These are phyloP conservation scores for Drosophila kuntzei DNA, from an alignment of 2,888 invertebrate species.

Conservation along the genomic window DNA sequence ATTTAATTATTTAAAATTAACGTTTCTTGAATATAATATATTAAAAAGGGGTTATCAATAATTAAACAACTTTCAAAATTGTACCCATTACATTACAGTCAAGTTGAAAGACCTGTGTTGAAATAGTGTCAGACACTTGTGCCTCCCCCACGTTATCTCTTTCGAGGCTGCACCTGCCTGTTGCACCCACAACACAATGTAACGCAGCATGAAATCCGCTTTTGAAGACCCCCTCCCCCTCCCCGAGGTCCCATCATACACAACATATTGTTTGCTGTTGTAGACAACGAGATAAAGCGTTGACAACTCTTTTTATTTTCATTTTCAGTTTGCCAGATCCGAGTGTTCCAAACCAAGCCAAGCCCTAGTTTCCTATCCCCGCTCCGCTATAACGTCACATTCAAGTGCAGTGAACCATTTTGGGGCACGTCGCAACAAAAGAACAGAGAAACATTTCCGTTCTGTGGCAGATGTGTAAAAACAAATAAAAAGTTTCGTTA, in stretches of 20 bases:
- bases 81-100: background rate
- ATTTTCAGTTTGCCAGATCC: conserved; percentile 27
- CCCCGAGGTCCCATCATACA: conserved; percentile 1
- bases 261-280: conserved; percentile 58
- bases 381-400: conserved; percentile 38
- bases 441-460: conserved; percentile 71
- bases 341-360: conserved; percentile 29
- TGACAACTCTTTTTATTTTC: conserved; percentile 57
- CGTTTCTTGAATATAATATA: no score
- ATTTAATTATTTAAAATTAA: no score
- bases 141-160: background rate
- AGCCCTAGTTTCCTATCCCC: conserved; percentile 36
- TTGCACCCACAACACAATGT: conserved; percentile 28
- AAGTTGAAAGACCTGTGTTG: background rate
- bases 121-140: conserved; percentile 14
- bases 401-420: conserved; percentile 81
- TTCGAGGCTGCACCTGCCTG: conserved; percentile 33
- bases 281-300: conserved; percentile 62
- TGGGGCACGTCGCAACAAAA: conserved; percentile 64
- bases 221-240: background rate
- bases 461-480: conserved; percentile 70
- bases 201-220: conserved; percentile 19
- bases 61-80: background rate
- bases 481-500: conserved; percentile 33
- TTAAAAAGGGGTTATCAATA: background rate